A percentile compares a stretch with the other conserved stretches of the same genome.
phyloP scores from a whole-genome alignment of 2,797 vertebrate species.

The Anas capensis region DNA sequence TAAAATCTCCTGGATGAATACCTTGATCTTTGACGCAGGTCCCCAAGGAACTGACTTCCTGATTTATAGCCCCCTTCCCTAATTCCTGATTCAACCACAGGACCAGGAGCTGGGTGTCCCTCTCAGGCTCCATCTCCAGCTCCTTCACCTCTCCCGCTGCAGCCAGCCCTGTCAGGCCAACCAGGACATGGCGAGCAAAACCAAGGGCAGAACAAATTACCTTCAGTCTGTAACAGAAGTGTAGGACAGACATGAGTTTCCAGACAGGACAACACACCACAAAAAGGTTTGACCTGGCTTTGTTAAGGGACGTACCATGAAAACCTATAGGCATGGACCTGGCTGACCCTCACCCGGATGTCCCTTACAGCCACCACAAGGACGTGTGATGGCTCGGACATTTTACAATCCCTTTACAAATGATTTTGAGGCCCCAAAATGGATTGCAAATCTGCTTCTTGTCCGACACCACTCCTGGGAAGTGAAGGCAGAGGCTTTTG shows the following conservation, averaged over 20 bases:
- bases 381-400: rapidly evolving
- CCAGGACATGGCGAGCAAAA: rapidly evolving
- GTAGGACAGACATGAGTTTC: not conserved
- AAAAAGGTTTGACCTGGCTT: not conserved
- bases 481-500: rapidly evolving
- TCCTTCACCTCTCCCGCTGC: not conserved
- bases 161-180: not conserved
- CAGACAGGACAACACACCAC: not conserved
- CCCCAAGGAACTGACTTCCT: rapidly evolving
- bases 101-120: not conserved
- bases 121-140: not conserved
- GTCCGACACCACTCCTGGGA: not conserved
- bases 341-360: not conserved
- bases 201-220: rapidly evolving
- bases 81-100: rapidly evolving
- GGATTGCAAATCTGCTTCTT: not conserved
- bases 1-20: not conserved
- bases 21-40: not conserved
- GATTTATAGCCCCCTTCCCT: not conserved
- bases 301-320: rapidly evolving
- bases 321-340: not conserved
- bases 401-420: not conserved
- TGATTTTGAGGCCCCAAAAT: rapidly evolving
- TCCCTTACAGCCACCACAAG: not conserved
- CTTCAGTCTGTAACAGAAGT: not conserved